These are phyloP conservation scores for Rhinoderma darwinii DNA, from an alignment of 2,113 vertebrate genomes.

Conservation along the genomic window DNA sequence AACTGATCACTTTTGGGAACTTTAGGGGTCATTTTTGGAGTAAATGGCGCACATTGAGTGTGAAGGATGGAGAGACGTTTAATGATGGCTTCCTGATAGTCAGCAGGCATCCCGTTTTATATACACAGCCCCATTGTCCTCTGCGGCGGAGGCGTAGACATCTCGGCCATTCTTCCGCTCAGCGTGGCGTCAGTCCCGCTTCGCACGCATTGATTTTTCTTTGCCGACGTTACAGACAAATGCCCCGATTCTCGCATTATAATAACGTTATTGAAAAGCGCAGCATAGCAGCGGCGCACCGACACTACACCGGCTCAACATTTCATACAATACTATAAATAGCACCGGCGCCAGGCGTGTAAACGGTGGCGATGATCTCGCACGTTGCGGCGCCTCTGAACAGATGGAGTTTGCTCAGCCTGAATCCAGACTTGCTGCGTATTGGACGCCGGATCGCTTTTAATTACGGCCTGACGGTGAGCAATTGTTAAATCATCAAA, in stretches of 20 bases:
- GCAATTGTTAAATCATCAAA: slow-evolving; percentile 49
- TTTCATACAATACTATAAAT: slow-evolving; percentile 32
- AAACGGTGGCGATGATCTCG: slow-evolving; percentile 2
- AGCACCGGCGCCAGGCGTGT: not conserved
- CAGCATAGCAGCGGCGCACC: not conserved
- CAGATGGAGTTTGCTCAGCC: slow-evolving; percentile 45
- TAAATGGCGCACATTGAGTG: too few relatives aligned
- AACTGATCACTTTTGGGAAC: too few relatives aligned
- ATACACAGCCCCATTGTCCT: not conserved
- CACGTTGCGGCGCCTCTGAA: not conserved
- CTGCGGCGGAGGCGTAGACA: not conserved
- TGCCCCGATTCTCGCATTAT: not conserved
- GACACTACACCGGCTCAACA: not conserved
- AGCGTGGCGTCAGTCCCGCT: not conserved
- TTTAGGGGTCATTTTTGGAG: too few relatives aligned
- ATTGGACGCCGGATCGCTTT: slow-evolving; percentile 31
- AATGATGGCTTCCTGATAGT: not conserved
- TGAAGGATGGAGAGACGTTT: not conserved
- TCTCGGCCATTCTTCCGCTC: not conserved
- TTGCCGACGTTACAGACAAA: not conserved
- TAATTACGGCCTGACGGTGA: slow-evolving; percentile 29
- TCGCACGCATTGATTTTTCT: not conserved
- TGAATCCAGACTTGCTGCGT: slow-evolving; percentile 22
- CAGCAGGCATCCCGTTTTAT: too few relatives aligned
- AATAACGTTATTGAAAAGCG: slow-evolving; percentile 17